A percentile compares a stretch with the other conserved stretches of the same genome.
Evolutionary conservation across 2,113 vertebrate species (phyloP).

Genomic region (Oryzias melastigma): DNA sequence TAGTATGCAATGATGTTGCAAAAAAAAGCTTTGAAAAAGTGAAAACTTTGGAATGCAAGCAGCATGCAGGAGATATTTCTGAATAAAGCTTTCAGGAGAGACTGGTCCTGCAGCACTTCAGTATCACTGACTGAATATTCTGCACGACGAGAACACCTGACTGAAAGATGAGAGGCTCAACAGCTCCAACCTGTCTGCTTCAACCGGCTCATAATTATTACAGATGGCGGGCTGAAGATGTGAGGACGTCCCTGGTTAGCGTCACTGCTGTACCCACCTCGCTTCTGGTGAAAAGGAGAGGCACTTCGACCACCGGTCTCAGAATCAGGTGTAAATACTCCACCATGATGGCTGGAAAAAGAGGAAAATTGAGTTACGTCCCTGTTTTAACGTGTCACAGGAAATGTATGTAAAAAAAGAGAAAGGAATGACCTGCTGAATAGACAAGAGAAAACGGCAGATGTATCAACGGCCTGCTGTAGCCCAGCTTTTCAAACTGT

Average conservation of each 20-base stretch:
- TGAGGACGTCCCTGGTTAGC: background rate
- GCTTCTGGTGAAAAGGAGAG: slow-evolving; percentile 86
- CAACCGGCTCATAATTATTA: background rate
- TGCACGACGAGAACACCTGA: too few species aligned
- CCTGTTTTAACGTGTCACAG: background rate
- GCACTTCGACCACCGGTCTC: slow-evolving; percentile 81
- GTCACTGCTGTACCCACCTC: slow-evolving; percentile 76
- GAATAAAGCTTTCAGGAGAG: too few species aligned
- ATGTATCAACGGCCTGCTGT: slow-evolving; percentile 82
- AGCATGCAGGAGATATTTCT: too few species aligned
- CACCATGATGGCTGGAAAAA: slow-evolving; percentile 79
- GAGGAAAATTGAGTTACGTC: background rate
- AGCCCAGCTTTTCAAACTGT: slow-evolving; percentile 90
- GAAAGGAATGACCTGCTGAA: slow-evolving; percentile 78
- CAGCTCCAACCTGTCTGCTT: background rate
- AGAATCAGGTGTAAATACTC: slow-evolving; percentile 85
- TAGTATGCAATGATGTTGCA: too few species aligned
- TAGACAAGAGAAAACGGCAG: slow-evolving; percentile 84
- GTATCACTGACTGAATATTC: too few species aligned
- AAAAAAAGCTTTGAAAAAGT: too few species aligned
- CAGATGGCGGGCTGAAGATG: background rate
- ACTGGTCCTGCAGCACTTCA: too few species aligned
- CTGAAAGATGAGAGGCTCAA: background rate
- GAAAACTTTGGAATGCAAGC: too few species aligned
- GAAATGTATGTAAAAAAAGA: background rate